Conservation (phyloP, 2,797 vertebrate species). For the Heterohyrax brucei region DNA sequence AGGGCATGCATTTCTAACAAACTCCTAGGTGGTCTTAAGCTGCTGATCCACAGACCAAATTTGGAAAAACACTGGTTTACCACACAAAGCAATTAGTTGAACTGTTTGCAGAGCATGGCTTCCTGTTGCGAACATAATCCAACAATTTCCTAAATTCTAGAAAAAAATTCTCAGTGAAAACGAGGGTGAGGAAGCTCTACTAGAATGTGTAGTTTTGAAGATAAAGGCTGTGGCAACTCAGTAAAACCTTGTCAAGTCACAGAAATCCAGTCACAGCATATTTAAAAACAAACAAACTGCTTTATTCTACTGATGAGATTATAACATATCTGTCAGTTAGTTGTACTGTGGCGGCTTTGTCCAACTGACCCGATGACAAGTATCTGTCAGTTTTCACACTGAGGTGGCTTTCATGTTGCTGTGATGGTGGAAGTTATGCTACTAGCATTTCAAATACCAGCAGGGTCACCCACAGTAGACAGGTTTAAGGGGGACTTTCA, state of each 20-base stretch:
- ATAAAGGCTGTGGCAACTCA: not conserved
- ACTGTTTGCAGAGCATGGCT: slow-evolving; percentile 9
- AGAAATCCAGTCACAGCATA: slow-evolving; percentile 43
- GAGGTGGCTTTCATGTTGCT: too few species aligned
- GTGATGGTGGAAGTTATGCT: too few species aligned
- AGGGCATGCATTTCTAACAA: not conserved
- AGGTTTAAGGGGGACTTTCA: too few species aligned
- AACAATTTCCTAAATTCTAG: slow-evolving; percentile 13
- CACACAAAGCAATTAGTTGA: not conserved
- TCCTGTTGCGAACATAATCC: slow-evolving; percentile 36
- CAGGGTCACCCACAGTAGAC: too few species aligned
- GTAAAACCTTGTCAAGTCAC: not conserved
- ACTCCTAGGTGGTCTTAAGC: not conserved
- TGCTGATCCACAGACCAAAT: not conserved
- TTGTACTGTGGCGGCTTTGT: too few species aligned
- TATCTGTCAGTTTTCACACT: too few species aligned
- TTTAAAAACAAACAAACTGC: slow-evolving; percentile 21
- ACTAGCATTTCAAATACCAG: too few species aligned
- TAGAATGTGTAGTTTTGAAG: slow-evolving; percentile 2
- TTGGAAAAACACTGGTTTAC: not conserved
- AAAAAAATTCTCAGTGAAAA: slow-evolving; percentile 41
- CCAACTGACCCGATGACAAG: too few species aligned
- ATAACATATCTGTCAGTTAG: not conserved
- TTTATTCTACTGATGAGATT: not conserved
- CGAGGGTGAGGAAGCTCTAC: not conserved